Evolutionary conservation across 1,140 invertebrate genomes (phyloP), one percentile per base, ranked within the genome.

Genomic region (Drosophila nannoptera): DNA sequence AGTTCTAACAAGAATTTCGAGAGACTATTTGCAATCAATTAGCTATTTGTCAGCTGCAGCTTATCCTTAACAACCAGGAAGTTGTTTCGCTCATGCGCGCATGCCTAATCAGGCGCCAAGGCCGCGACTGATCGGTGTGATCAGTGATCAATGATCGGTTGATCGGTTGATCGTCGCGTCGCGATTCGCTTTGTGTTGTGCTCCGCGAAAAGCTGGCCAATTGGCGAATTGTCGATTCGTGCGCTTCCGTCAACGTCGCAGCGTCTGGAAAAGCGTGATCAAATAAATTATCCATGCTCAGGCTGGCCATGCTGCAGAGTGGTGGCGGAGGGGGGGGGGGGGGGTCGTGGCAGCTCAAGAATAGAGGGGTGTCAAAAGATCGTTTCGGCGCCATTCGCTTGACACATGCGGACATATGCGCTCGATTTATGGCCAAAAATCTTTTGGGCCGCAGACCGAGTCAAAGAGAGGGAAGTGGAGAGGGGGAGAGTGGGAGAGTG

Each of bases 61-160:
- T 75, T 84, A 83, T 82, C 78, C 78, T 83, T 75, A 84, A 54
- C 58, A 69, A 84, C 73, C 60, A 73, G 81, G 81, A 84, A 84
- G 69, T 74, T 48, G 40, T 49, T 60, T n/a, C 12, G 14, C 12
- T 42, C 11, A 12, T 14, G 40, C n/a, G 16, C 16, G 9, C 40
- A 6, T 42, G 70, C 76, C 73, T 69, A 83, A 83, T 69, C 73
- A 64, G 81, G 77, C 73, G 35, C n/a, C 76, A 83, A 80, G 80
- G 76, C 48, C 59, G 32, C 52, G 35, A 22, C 33, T 22, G 42
- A 54, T 52, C 48, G 11, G 16, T 22, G 50, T 43, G 40, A 54
- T 63, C 40, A 46, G 5, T 38, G 42, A 59, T 48, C 29, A 16
- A 14, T 45, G 43, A 52, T 65, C 60, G 60, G 54, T 49, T 33